Base-by-base conservation (phyloP, 2,797 vertebrate genomes). In the Clamator glandarius region DNA sequence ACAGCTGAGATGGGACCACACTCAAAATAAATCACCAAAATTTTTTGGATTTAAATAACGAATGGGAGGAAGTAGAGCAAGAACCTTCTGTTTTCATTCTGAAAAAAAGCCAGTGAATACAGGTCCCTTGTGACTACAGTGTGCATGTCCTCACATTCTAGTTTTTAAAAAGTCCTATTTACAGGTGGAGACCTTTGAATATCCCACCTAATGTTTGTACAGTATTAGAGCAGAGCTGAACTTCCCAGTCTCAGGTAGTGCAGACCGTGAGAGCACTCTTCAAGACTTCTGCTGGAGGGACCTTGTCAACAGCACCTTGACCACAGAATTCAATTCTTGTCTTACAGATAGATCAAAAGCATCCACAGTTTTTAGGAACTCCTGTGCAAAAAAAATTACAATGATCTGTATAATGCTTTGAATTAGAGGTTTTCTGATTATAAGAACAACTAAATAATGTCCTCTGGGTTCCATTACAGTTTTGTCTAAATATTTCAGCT, bases 401-500 rank as follows among this genome's bases (percentile, higher is more conserved):
- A 87, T 96, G 97, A 92, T 63, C 33, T 81, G 70, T 92, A 78
- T 81, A 84, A 46, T n/a, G 9, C 78, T 96, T 96, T 84, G 81
- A 91, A 95, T 93, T 90, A 90, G 75, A 96, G 51, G 67, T 76
- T 85, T 85, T 93, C 80, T 89, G 52, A 95, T 97, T 85, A 82
- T 73, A 93, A 94, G 92, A 97, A 94, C 68, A 83, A 28, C 89
- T 92, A 89, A 94, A 90, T 90, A 83, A 94, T 14, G 46, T 97
- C 91, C 92, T 98, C 96, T 98, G 97, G 91, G 92, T 96, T 98
- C 96, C 85, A 95, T 98, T 98, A 97, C 93, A 96, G 69, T 97
- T 97, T 94, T 93, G 93, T 97, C 95, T 97, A 97, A 98, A 97
- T 98, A 98, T 97, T 98, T 98, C 94, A 93, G 91, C 91, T 97